These are phyloP conservation scores for Balaeniceps rex DNA, from an alignment of 2,113 vertebrate genomes.

Conservation along the genomic window DNA sequence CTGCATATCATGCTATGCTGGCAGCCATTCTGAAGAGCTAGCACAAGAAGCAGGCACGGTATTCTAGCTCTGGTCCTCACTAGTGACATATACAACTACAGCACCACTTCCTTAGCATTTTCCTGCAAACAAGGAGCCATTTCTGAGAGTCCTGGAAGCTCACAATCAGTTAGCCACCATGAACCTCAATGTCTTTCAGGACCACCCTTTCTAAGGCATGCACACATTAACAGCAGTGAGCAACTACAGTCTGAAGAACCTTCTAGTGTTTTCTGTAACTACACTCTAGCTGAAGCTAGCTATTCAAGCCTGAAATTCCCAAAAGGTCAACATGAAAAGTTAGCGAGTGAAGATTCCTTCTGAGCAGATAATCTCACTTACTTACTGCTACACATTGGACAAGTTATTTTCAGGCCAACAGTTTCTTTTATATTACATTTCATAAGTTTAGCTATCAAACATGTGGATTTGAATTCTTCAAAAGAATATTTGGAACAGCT, in stretches of 20 bases:
- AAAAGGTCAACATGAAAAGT: not conserved
- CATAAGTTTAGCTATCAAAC: not conserved
- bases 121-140: not conserved
- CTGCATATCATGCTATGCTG: not conserved
- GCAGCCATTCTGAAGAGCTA: not conserved
- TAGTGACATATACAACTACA: not conserved
- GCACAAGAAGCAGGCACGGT: not conserved
- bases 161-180: not conserved
- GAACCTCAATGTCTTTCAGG: not conserved
- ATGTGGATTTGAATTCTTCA: not conserved
- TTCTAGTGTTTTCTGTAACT: not conserved
- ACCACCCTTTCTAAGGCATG: not conserved
- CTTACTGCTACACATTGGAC: not conserved
- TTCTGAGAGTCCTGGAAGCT: not conserved
- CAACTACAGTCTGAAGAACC: not conserved
- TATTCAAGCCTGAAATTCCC: not conserved
- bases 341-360: not conserved
- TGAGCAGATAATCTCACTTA: not conserved
- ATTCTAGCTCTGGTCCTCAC: not conserved
- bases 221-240: not conserved
- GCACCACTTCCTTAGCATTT: not conserved
- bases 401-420: not conserved
- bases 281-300: not conserved
- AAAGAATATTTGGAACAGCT: not conserved
- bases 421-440: not conserved